Conservation (phyloP, 2,888 invertebrate genomes). For the Lampropteryx suffumata region DNA sequence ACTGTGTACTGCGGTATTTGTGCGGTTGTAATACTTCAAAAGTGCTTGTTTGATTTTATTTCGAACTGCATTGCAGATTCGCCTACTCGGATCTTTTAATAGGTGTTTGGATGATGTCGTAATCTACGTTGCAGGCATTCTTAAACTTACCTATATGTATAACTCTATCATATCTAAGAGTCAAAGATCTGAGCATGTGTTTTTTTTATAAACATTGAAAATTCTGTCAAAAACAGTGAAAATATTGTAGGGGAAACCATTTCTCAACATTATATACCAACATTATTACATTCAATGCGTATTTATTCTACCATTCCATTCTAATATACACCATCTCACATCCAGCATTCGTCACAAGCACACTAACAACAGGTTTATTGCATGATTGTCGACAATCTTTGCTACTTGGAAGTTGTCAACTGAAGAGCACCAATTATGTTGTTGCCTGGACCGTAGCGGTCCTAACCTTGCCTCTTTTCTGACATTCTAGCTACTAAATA, state of each 20-base stretch:
- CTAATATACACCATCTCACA: conserved; percentile 6
- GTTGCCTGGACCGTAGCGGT: conserved; percentile 50
- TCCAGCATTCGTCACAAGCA: conserved; percentile 28
- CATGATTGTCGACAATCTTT: conserved; percentile 55
- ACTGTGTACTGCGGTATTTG: conserved; percentile 15
- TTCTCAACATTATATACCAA: not conserved
- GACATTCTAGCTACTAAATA: not conserved
- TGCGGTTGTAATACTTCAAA: conserved; percentile 1
- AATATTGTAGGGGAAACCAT: not conserved
- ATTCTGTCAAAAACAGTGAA: no score
- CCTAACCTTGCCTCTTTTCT: conserved; percentile 40
- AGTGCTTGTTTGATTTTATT: conserved; percentile 21
- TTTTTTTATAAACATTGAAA: no score
- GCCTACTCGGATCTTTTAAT: conserved; percentile 25
- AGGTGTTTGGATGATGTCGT: conserved; percentile 27
- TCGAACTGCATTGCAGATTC: conserved; percentile 12
- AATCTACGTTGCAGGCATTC: conserved; percentile 11
- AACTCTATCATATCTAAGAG: not conserved
- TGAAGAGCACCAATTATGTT: conserved; percentile 55
- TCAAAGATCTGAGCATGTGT: no score
- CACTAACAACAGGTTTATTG: conserved; percentile 51
- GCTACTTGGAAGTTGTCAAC: conserved; percentile 40
- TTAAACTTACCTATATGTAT: not conserved
- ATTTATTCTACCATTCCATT: not conserved
- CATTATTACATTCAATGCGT: conserved; percentile 4